Evolutionary conservation across 2,113 vertebrate species (phyloP), one percentile per base, ranked within the genome.

Genomic region (Lasiurus cinereus): DNA sequence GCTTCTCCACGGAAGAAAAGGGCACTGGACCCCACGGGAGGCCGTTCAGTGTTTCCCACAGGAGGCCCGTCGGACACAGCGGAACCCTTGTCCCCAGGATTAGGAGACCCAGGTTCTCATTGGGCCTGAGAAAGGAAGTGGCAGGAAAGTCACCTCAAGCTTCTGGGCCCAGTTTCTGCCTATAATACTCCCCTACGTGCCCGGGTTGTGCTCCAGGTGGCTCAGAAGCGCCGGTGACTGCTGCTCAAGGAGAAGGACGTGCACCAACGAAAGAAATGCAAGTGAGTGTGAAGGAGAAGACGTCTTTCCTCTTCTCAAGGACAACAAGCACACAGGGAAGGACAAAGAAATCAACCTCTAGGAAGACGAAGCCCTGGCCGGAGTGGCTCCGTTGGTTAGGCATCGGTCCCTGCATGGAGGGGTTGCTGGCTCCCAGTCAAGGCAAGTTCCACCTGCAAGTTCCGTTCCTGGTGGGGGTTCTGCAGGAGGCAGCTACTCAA

Each of bases 1-100:
- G 48, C 90, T 77, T 95, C 96, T 95, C 93, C 90, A 89, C 52
- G 72, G 67, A 56, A 84, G 93, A 78, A 90, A 92, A 82, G 87
- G 74, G 5, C 48, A 86, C 13, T 59, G 72, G 93, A 95, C 91
- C 90, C 92, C 96, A 94, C 91, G 83, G 91, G 87, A 83, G 70
- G 48, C 86, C 48, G 11, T n/a, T 69, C 66, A 86, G 86, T 2
- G 21, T 33, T 87, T 83, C 91, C 69, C 96, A 83, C 69, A 70
- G 43, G 91, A 74, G 80, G 77, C 50, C 27, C 10, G 66, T 24
- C 66, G 50, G 56, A 91, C 43, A 19, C 5, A 0, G 22, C 6
- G 59, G 24, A 78, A 83, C 10, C 54, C 46, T 29, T 33, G 64
- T 0, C 1, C 59, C 83, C 21, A 15, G 1, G 19, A 50, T 33